Percentiles rank a stretch among this genome's conserved stretches.
These are phyloP conservation scores for Verasper variegatus DNA, from an alignment of 2,113 vertebrate genomes.

Conservation along the genomic window DNA sequence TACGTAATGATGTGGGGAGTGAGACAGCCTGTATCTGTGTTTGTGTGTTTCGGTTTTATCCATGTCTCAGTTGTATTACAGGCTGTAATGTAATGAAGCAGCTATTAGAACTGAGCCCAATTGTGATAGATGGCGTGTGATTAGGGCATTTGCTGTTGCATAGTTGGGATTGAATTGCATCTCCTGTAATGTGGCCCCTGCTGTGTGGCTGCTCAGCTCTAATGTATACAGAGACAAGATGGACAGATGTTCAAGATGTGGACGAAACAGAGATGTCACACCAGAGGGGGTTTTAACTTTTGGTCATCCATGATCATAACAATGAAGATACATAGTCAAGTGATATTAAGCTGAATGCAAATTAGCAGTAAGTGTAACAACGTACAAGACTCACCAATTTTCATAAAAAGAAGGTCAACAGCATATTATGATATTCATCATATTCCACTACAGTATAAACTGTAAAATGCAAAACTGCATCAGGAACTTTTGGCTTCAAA, in stretches of 20 bases:
- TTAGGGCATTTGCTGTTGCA: conserved; percentile 41
- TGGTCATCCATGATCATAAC: background rate
- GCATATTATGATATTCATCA: background rate
- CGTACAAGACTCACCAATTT: background rate
- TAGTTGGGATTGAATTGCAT: conserved; percentile 35
- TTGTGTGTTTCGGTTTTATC: conserved; percentile 25
- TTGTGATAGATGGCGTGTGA: conserved; percentile 48
- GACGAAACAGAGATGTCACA: background rate
- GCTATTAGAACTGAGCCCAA: conserved; percentile 39
- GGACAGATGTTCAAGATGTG: conserved; percentile 6
- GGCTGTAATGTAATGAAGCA: conserved; percentile 59
- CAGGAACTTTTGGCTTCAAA: no score
- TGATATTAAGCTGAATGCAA: background rate
- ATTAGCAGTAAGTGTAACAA: background rate
- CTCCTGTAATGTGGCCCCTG: conserved; percentile 25
- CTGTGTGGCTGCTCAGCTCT: conserved; percentile 14
- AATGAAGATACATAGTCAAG: background rate
- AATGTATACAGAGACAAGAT: background rate
- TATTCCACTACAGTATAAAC: background rate
- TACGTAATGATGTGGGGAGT: conserved; percentile 41
- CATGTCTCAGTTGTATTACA: conserved; percentile 45
- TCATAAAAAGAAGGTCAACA: no score
- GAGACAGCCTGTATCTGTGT: conserved; percentile 23
- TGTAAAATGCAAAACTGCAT: background rate
- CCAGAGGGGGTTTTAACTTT: background rate